Evolutionary conservation across 2,113 vertebrate genomes (phyloP).

Genomic region (Myodes glareolus): DNA sequence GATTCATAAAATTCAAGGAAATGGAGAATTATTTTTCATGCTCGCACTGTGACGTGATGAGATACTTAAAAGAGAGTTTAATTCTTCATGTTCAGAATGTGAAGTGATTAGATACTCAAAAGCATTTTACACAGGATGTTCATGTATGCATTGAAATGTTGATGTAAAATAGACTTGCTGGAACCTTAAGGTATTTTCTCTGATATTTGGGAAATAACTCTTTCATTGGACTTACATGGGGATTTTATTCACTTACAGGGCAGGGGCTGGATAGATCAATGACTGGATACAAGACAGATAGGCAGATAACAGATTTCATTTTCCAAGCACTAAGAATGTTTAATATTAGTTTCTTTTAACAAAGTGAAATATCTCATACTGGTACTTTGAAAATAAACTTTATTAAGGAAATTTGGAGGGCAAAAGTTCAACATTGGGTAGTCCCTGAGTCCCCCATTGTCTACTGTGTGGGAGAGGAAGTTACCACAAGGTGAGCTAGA

Average conservation of each 20-base stretch:
- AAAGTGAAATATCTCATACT: background rate
- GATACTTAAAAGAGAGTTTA: background rate
- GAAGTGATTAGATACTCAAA: background rate
- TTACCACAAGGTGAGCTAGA: background rate
- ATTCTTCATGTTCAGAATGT: background rate
- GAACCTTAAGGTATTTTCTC: background rate
- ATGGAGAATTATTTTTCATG: background rate
- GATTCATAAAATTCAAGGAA: background rate
- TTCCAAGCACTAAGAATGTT: background rate
- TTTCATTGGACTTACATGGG: background rate
- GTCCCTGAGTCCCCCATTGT: rapidly evolving
- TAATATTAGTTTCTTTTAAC: background rate
- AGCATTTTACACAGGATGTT: background rate
- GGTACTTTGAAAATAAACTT: background rate
- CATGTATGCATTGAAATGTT: background rate
- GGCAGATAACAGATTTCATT: background rate
- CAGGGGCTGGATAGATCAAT: background rate
- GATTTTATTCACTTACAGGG: background rate
- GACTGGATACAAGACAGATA: background rate
- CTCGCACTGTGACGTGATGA: background rate
- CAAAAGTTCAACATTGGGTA: background rate
- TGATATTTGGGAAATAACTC: background rate
- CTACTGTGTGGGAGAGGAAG: background rate
- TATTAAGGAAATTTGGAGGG: background rate
- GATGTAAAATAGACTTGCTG: background rate